These are phyloP conservation scores for Echeneis naucrates DNA, from an alignment of 2,797 vertebrate genomes.

Conservation along the genomic window DNA sequence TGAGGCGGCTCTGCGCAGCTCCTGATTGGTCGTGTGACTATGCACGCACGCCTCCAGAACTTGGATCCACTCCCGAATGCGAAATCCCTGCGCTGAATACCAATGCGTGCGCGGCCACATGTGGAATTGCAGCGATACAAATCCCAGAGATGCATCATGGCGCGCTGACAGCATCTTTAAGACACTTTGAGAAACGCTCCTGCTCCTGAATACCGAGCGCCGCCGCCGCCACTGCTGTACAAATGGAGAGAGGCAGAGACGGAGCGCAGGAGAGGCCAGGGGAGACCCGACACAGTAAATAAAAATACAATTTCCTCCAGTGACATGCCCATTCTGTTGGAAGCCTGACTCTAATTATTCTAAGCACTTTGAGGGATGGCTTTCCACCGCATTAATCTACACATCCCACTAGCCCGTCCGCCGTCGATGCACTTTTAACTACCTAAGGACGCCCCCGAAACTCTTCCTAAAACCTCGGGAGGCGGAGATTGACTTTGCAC, in stretches of 20 bases:
- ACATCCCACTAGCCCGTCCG: conserved; percentile 68
- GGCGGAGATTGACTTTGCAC: conserved; percentile 68
- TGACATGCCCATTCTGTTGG: conserved; percentile 83
- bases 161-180: conserved; percentile 75
- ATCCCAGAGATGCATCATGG: conserved; percentile 75
- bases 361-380: conserved; percentile 84
- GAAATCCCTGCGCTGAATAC: conserved; percentile 49
- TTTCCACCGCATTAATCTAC: conserved; percentile 80
- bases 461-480: conserved; percentile 61
- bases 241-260: conserved; percentile 75
- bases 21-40: conserved; percentile 21
- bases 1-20: conserved; percentile 40
- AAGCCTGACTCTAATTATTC: conserved; percentile 84
- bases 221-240: conserved; percentile 47
- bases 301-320: conserved; percentile 84
- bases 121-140: conserved; percentile 66
- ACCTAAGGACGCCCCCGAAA: conserved; percentile 69
- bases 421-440: conserved; percentile 79
- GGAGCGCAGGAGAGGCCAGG: conserved; percentile 71
- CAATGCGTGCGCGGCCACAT: conserved; percentile 71
- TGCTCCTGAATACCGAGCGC: conserved; percentile 56
- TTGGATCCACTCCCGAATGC: conserved; percentile 50
- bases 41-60: conserved; percentile 57
- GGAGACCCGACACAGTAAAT: conserved; percentile 83
- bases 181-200: conserved; percentile 71